phyloP scores from a whole-genome alignment of 2,888 invertebrate genomes.

The Nemotelus nigrinus region DNA sequence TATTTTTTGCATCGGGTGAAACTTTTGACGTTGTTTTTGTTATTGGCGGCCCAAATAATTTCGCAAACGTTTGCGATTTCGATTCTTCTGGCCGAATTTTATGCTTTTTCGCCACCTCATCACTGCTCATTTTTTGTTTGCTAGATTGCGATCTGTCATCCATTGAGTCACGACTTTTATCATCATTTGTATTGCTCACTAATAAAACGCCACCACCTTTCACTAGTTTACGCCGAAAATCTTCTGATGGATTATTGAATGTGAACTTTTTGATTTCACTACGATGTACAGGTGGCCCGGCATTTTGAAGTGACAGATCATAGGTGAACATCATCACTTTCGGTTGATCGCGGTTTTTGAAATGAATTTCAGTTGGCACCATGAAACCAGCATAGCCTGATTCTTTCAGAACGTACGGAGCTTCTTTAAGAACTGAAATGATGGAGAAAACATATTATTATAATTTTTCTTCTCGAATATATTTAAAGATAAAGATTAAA shows the following conservation, averaged over 20 bases:
- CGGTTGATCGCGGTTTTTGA: slow-evolving; percentile 90
- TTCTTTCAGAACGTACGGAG: slow-evolving; percentile 89
- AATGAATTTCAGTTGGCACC: slow-evolving; percentile 88
- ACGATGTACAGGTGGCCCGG: slow-evolving; percentile 76
- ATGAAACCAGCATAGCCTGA: slow-evolving; percentile 96
- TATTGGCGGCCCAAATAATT: slow-evolving; percentile 85
- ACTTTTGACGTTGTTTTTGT: slow-evolving; percentile 76
- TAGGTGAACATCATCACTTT: slow-evolving; percentile 85
- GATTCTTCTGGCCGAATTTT: slow-evolving; percentile 70
- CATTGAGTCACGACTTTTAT: slow-evolving; percentile 69
- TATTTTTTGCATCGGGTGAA: slow-evolving; percentile 74
- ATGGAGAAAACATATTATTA: slow-evolving; percentile 21
- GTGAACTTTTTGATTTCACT: slow-evolving; percentile 83
- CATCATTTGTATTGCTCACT: slow-evolving; percentile 67
- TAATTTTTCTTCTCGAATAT: too few relatives aligned
- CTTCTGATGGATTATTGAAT: slow-evolving; percentile 87
- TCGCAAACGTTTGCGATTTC: slow-evolving; percentile 75
- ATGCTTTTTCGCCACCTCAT: slow-evolving; percentile 69
- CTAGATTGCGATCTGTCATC: slow-evolving; percentile 71
- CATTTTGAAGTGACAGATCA: slow-evolving; percentile 83
- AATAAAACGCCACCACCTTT: slow-evolving; percentile 82
- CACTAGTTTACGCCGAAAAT: slow-evolving; percentile 86
- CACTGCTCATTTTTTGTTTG: slow-evolving; percentile 72
- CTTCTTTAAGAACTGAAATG: slow-evolving; percentile 85
- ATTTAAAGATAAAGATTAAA: too few relatives aligned